Percentiles rank a stretch among this genome's conserved stretches.
These are phyloP conservation scores for Diaphora mendica DNA, from an alignment of 2,888 invertebrate genomes.

Conservation along the genomic window DNA sequence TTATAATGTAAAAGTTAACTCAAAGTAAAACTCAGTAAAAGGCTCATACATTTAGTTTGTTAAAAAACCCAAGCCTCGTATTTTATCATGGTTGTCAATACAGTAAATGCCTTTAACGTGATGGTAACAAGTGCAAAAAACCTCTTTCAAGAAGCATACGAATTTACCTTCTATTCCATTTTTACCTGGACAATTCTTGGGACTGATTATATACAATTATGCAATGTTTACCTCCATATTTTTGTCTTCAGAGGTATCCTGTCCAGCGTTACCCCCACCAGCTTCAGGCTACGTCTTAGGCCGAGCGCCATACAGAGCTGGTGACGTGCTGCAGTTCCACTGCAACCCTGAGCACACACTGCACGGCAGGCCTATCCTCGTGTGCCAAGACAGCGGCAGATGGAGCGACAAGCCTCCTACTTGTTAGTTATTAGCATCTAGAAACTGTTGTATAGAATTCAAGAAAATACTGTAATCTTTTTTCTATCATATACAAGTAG, in stretches of 20 bases:
- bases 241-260: conserved; percentile 89
- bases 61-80: no score
- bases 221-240: neutral
- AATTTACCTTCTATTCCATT: no score
- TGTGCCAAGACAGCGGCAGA: conserved; percentile 94
- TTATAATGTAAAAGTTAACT: no score
- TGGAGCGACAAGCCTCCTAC: conserved; percentile 95
- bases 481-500: neutral
- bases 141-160: no score
- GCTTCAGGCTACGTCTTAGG: conserved; percentile 93
- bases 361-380: conserved; percentile 95
- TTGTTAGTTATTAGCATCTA: conserved; percentile 83
- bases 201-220: no score
- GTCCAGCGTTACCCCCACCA: conserved; percentile 91
- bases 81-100: no score
- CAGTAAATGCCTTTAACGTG: no score
- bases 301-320: conserved; percentile 92
- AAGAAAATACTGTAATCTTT: neutral
- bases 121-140: no score
- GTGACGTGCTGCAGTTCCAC: conserved; percentile 94
- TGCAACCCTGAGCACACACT: conserved; percentile 96
- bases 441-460: neutral
- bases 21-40: no score
- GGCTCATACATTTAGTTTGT: no score
- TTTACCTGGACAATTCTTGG: no score